Percentiles rank a stretch among this genome's conserved stretches.
phyloP scores from a whole-genome alignment of 2,797 vertebrate genomes.

The Peromyscus eremicus region DNA sequence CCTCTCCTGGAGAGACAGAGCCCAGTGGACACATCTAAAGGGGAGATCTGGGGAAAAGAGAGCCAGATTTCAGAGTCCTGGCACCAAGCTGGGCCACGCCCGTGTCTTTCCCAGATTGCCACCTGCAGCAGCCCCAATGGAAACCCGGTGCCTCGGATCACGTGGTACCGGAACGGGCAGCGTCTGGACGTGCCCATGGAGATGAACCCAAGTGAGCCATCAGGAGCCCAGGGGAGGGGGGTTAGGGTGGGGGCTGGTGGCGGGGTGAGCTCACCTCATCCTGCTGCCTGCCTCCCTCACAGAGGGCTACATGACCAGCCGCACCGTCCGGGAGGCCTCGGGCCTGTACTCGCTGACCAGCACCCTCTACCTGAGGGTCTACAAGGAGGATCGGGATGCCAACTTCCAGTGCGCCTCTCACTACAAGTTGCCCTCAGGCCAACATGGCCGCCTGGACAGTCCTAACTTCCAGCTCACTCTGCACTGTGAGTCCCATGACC shows the following conservation, averaged over 20 bases:
- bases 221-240: fast-evolving
- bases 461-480: slow-evolving; percentile 89
- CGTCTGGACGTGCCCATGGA: slow-evolving; percentile 89
- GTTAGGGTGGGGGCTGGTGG: fast-evolving
- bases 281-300: background rate
- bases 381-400: slow-evolving; percentile 90
- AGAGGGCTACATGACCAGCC: slow-evolving; percentile 90
- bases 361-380: slow-evolving; percentile 89
- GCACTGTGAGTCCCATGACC: slow-evolving; percentile 90
- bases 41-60: background rate
- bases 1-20: background rate
- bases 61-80: background rate
- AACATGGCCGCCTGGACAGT: slow-evolving; percentile 85
- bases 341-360: slow-evolving; percentile 91
- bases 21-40: background rate
- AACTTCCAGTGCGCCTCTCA: slow-evolving; percentile 90
- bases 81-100: background rate
- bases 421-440: slow-evolving; percentile 87
- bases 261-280: fast-evolving
- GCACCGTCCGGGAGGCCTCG: slow-evolving; percentile 91
- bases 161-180: slow-evolving; percentile 92
- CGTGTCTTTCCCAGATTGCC: slow-evolving; percentile 88
- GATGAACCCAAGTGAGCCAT: slow-evolving; percentile 86
- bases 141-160: slow-evolving; percentile 90
- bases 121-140: slow-evolving; percentile 90